Evolutionary conservation across 2,113 vertebrate species (phyloP).

Genomic region (Zeus faber): DNA sequence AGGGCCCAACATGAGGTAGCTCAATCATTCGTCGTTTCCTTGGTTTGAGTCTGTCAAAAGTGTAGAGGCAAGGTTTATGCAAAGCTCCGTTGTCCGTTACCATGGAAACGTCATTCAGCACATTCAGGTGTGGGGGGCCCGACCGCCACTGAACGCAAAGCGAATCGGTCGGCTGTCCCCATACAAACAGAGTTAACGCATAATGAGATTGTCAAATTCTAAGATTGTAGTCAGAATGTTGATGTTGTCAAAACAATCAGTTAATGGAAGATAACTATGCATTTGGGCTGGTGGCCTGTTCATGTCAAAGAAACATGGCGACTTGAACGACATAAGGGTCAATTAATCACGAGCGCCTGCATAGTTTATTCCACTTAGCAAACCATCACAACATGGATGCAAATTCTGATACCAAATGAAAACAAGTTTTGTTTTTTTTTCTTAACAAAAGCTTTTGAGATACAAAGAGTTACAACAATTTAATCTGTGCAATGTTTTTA

Average conservation of each 20-base stretch:
- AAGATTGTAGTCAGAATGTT: constrained; percentile 24
- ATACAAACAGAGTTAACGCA: constrained; percentile 18
- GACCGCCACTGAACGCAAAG: not conserved
- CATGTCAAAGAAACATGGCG: constrained; percentile 14
- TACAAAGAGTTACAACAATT: not conserved
- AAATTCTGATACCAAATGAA: constrained; percentile 54
- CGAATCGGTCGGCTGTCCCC: not conserved
- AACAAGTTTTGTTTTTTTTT: constrained; percentile 28
- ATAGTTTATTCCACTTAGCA: constrained; percentile 68
- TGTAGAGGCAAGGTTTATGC: no score
- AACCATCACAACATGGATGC: constrained; percentile 52
- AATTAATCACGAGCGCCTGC: constrained; percentile 52
- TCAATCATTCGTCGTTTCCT: constrained; percentile 40
- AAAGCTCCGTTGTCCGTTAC: constrained; percentile 5
- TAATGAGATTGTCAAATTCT: constrained; percentile 45
- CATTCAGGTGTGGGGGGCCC: constrained; percentile 20
- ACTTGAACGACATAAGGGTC: constrained; percentile 30
- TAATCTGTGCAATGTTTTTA: not conserved
- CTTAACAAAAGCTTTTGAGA: not conserved
- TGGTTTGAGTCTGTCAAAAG: constrained; percentile 12
- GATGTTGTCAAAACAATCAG: constrained; percentile 6
- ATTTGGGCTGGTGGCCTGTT: constrained; percentile 23
- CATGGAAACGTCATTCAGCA: constrained; percentile 18
- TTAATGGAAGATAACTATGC: constrained; percentile 12
- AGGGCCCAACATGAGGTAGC: constrained; percentile 64